Conservation (phyloP, 2,797 vertebrate genomes). For the Antennarius maculatus region DNA sequence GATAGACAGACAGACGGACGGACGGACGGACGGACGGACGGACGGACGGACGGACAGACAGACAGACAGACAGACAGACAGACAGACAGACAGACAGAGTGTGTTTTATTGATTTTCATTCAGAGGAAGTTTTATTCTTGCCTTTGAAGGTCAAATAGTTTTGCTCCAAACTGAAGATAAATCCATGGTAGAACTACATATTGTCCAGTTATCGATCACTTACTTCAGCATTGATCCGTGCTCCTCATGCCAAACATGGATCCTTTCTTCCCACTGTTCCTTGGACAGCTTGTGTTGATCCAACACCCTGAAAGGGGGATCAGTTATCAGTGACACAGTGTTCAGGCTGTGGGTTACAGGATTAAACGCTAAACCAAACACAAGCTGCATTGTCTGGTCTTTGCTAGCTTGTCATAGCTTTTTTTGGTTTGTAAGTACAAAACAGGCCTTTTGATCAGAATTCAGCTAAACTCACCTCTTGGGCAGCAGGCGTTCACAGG, state of each 20-base stretch:
- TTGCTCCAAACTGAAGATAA: background rate
- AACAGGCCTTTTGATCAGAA: background rate
- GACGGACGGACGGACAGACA: no score
- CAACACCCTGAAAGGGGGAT: slow-evolving; percentile 84
- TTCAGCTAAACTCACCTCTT: slow-evolving; percentile 82
- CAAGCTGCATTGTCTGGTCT: slow-evolving; percentile 14
- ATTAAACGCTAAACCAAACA: slow-evolving; percentile 19
- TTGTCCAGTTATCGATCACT: slow-evolving; percentile 53
- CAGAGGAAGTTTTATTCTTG: background rate
- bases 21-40: no score
- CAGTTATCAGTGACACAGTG: slow-evolving; percentile 32
- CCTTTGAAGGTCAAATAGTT: background rate
- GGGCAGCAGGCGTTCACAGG: slow-evolving; percentile 87
- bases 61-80: no score
- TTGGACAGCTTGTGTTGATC: slow-evolving; percentile 96
- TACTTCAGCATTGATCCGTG: slow-evolving; percentile 93
- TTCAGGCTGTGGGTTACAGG: slow-evolving; percentile 22
- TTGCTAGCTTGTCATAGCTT: background rate
- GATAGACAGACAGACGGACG: background rate
- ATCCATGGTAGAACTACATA: no score
- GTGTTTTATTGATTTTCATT: background rate
- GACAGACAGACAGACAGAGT: no score
- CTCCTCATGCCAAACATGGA: slow-evolving; percentile 95
- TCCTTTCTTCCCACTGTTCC: slow-evolving; percentile 96
- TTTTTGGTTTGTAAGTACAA: background rate